Base-by-base conservation (phyloP, 2,888 invertebrate genomes). In the Flabesymbios commensalis region DNA sequence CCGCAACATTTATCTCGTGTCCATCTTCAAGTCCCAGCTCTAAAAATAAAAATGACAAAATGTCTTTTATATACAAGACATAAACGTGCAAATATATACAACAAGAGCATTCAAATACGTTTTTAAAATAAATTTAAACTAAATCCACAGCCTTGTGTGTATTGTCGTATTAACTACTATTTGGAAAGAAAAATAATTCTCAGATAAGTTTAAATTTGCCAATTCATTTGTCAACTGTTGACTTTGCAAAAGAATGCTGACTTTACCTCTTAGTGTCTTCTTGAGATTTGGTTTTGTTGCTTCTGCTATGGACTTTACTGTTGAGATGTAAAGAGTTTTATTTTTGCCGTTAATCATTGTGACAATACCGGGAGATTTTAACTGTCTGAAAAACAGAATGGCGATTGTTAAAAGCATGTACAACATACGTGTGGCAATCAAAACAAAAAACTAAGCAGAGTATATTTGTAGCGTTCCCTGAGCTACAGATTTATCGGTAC, bases 301-400 rank as follows among this genome's bases (percentile, higher is more conserved):
- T 76, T 92, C 91, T 83, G 95, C 95, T 74, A 98, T 93, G 71
- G 94, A 93, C 67, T 91, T 88, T 24, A 98, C 90, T 17, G 90
- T 90, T 31, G 93, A 89, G 89, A 98, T 93, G 79, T 97, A 99
- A 14, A 99, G 85, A 0, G 97, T 97, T 83, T 90, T 92, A 78
- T 90, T 91, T 79, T 90, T 92, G 75, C 90, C 88, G 43, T 91
- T 87, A 3, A 88, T 86, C 22, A 91, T 89, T 0, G 81, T 93
- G 17, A 81, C 79, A 41, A 94, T 88, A 4, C 84, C 85, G 54
- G 98, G 98, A 78, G 88, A 91, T 82, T 91, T 94, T 90, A 98
- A 93, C 84, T 95, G 91, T 80, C 85, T 83, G 72, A 42, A 73
- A 72, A 22, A 24, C 19, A 19, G 22, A 7, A 26, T 49, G 7